Evolutionary conservation across 2,797 vertebrate genomes (phyloP), one percentile per base, ranked within the genome.

Genomic region (Myiotriccus ornatus): DNA sequence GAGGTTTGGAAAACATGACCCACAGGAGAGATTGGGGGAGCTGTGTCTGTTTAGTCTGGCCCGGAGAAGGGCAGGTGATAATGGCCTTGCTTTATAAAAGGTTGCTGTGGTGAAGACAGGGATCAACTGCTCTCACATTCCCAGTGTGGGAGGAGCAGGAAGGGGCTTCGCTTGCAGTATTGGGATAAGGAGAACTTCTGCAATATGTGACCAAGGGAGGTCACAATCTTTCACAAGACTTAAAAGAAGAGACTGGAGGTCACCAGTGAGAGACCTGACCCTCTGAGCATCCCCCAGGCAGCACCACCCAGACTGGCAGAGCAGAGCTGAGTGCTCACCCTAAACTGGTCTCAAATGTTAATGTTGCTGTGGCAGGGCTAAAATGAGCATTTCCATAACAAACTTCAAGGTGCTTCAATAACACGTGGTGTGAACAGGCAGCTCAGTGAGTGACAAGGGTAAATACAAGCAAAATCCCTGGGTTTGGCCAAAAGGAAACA

Each of bases 1-100:
- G 80, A 34, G 71, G 25, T 70, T 41, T 67, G 67, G 89, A 62
- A 82, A 87, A 62, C 83, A 30, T 2, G n/a, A 35, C 22, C 43
- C 32, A 12, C 0, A 20, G 84, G 37, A 52, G 53, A 49, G 62
- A 25, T 0, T 46, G 62, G 52, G 67, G 49, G 75, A 85, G 80
- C 53, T 52, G 71, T 0, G 7, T 27, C 44, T 95, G 94, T 91
- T 93, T 79, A 86, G 91, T 86, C 94, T 89, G 30, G 57, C 35
- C 32, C 2, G 0, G 39, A 67, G 43, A n/a, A 84, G 78, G 80
- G 73, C 94, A 57, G 76, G 21, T 47, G 71, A 75, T 86, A 91
- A 83, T 8, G 0, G 60, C n/a, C n/a, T 4, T 1, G 4, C 14
- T 2, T 59, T 21, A 39, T 12, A 22, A 67, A 64, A 57, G 39